Evolutionary conservation across 2,113 vertebrate species (phyloP).

Genomic region (Notechis scutatus): DNA sequence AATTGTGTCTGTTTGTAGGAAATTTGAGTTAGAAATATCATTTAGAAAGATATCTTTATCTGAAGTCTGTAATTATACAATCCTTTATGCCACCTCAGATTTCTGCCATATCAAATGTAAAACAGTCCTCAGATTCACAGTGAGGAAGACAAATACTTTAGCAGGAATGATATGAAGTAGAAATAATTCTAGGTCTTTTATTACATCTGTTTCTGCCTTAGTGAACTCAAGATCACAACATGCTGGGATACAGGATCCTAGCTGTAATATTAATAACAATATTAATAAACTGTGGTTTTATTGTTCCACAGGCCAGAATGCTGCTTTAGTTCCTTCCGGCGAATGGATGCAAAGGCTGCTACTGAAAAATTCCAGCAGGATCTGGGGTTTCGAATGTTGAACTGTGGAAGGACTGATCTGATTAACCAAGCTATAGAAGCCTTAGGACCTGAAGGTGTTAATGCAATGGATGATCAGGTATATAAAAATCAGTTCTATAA

Average conservation of each 20-base stretch:
- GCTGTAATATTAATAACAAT: not conserved
- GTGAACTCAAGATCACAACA: not conserved
- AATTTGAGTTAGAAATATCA: not conserved
- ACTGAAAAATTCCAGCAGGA: slow-evolving; percentile 94
- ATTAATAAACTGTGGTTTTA: not conserved
- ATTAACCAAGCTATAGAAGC: slow-evolving; percentile 89
- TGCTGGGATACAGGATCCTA: not conserved
- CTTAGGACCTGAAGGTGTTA: slow-evolving; percentile 88
- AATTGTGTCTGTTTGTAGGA: not conserved
- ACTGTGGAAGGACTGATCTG: slow-evolving; percentile 93
- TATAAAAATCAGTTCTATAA: rapidly evolving
- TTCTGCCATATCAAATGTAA: not conserved
- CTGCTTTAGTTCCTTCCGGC: slow-evolving; percentile 93
- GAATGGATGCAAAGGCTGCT: slow-evolving; percentile 90
- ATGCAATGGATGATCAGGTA: slow-evolving; percentile 98
- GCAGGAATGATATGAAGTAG: too few species aligned
- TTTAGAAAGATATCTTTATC: not conserved
- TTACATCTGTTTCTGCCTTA: not conserved
- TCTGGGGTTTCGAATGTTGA: slow-evolving; percentile 95
- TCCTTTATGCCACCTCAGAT: not conserved
- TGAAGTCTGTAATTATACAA: not conserved
- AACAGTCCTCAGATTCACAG: not conserved
- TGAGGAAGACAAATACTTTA: not conserved
- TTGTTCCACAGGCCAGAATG: slow-evolving; percentile 82
- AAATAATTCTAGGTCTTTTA: not conserved